These are phyloP conservation scores for Melikaiella ostensackeni DNA, from an alignment of 2,888 invertebrate species.

Conservation along the genomic window DNA sequence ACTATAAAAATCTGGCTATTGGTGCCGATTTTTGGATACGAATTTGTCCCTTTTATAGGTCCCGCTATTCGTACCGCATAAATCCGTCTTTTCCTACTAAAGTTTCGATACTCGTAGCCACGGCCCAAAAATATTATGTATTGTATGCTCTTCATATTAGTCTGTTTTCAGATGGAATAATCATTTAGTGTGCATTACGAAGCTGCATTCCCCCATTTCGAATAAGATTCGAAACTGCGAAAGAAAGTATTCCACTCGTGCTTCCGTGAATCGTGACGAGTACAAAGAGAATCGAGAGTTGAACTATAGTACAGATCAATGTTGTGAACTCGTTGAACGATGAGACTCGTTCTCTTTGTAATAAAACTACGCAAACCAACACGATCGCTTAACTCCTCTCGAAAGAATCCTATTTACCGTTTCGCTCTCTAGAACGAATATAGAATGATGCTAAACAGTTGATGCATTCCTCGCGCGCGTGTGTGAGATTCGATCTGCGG, in stretches of 20 bases:
- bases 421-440: constrained; percentile 4
- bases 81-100: no score
- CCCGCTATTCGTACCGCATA: no score
- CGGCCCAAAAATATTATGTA: no score
- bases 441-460: constrained; percentile 14
- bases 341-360: constrained; percentile 11
- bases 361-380: constrained; percentile 11
- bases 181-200: no score
- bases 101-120: no score
- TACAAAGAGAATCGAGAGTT: not conserved
- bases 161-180: no score
- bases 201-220: no score
- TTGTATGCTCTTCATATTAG: no score
- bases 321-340: not conserved
- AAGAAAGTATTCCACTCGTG: not conserved
- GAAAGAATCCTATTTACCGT: constrained; percentile 26
- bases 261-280: not conserved
- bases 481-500: constrained; percentile 26
- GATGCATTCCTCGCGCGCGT: constrained; percentile 16
- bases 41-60: no score
- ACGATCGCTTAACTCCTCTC: not conserved
- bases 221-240: not conserved
- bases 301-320: constrained; percentile 12
- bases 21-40: no score
- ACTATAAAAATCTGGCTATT: no score